These are phyloP conservation scores for Metellina segmentata DNA, from an alignment of 2,888 invertebrate species.

Conservation along the genomic window DNA sequence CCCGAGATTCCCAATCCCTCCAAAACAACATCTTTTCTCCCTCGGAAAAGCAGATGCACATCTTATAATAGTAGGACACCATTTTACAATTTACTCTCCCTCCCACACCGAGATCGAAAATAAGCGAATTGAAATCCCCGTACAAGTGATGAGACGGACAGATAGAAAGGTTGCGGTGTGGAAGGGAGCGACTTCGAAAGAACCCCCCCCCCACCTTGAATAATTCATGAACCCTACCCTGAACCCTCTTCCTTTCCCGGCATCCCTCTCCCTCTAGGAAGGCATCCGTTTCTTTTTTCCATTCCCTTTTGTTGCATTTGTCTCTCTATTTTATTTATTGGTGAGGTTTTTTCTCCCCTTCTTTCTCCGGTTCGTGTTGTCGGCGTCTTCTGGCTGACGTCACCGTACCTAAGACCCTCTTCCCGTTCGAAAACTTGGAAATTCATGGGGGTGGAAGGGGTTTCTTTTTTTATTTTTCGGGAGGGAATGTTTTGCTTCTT, in stretches of 20 bases:
- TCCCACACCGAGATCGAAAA: constrained; percentile 25
- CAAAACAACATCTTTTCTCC: not conserved
- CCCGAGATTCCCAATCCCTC: too few relatives aligned
- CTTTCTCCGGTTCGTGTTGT: not conserved
- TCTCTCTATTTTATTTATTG: constrained; percentile 56
- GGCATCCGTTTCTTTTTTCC: not conserved
- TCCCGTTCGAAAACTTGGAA: not conserved
- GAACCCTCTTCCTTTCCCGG: constrained; percentile 22
- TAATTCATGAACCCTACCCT: constrained; percentile 56
- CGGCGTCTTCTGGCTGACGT: constrained; percentile 36
- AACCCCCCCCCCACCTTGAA: constrained; percentile 29
- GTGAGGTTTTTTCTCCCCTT: not conserved
- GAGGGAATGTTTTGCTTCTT: not conserved
- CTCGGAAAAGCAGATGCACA: constrained; percentile 6
- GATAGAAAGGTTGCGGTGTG: constrained; percentile 36
- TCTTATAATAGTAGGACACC: constrained; percentile 43
- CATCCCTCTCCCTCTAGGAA: constrained; percentile 22
- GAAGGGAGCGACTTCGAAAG: not conserved
- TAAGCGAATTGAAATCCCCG: constrained; percentile 55
- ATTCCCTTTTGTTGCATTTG: constrained; percentile 55
- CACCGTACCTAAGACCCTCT: constrained; percentile 26
- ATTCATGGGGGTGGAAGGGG: not conserved
- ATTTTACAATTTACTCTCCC: constrained; percentile 37
- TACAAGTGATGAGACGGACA: constrained; percentile 56
- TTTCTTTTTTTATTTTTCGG: not conserved